Evolutionary conservation across 35 echinoderm and acorn worm genomes (phyloP).

Genomic region (Hemicentrotus pulcherrimus): DNA sequence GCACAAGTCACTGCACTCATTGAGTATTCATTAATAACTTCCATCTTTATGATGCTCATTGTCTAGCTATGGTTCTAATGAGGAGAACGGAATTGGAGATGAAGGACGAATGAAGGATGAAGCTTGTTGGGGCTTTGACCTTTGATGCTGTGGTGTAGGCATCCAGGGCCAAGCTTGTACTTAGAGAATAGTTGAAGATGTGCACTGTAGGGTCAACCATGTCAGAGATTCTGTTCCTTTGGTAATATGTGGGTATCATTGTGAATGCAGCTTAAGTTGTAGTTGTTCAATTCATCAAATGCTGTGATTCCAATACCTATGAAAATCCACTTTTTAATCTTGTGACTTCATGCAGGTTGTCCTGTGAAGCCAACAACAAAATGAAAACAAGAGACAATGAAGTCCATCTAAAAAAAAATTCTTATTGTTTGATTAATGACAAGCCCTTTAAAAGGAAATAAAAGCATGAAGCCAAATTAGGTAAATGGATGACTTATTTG

Average conservation of each 20-base stretch:
- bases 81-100: not conserved
- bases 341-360: no score
- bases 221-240: not conserved
- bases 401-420: not conserved
- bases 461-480: not conserved
- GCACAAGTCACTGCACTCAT: not conserved
- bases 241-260: not conserved
- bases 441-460: not conserved
- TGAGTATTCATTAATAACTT: conserved; percentile 1
- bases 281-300: not conserved
- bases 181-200: not conserved
- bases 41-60: not conserved
- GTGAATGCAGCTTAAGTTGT: not conserved
- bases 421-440: not conserved
- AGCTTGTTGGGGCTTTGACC: conserved; percentile 15
- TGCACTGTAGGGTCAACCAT: not conserved
- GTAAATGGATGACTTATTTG: not conserved
- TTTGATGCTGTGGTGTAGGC: not conserved
- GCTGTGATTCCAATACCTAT: not conserved
- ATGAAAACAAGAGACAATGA: not conserved
- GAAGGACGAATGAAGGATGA: not conserved
- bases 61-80: conserved; percentile 10
- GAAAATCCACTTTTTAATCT: not conserved
- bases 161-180: not conserved
- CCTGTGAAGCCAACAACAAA: not conserved